phyloP scores from a whole-genome alignment of 2,113 vertebrate genomes.

The Oreotrochilus melanogaster region DNA sequence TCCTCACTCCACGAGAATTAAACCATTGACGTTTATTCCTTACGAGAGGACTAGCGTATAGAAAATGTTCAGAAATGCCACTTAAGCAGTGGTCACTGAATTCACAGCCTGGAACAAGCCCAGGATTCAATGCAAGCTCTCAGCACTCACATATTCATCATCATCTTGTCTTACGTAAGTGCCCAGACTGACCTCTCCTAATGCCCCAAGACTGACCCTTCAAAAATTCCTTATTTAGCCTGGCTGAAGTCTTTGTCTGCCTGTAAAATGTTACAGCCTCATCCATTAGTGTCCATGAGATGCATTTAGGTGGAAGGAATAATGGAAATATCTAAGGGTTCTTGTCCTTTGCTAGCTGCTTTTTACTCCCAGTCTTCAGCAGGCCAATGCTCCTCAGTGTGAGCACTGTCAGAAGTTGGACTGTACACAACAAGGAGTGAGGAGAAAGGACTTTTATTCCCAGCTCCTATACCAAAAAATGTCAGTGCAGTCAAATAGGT shows the following conservation, averaged over 20 bases:
- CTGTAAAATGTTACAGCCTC: slow-evolving; percentile 10
- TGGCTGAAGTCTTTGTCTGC: not conserved
- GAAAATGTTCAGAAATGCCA: not conserved
- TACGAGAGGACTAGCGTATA: not conserved
- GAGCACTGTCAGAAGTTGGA: not conserved
- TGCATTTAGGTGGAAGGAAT: not conserved
- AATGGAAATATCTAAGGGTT: not conserved
- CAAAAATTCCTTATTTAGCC: slow-evolving; percentile 27
- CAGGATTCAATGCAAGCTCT: not conserved
- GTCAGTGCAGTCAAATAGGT: not conserved
- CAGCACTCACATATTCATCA: not conserved
- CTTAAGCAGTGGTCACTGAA: not conserved
- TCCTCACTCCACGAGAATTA: not conserved
- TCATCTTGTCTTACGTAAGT: slow-evolving; percentile 22
- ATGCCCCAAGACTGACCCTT: not conserved
- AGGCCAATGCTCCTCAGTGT: not conserved
- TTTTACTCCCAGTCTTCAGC: not conserved
- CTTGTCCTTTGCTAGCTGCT: not conserved
- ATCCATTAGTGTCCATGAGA: not conserved
- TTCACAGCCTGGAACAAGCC: not conserved
- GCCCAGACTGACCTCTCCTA: slow-evolving; percentile 29
- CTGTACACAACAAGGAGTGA: not conserved
- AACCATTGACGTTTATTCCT: not conserved
- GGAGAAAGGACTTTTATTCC: not conserved
- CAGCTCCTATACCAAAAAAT: not conserved